Base-by-base conservation (phyloP, 2,797 vertebrate species). In the Kryptolebias ocellatus region DNA sequence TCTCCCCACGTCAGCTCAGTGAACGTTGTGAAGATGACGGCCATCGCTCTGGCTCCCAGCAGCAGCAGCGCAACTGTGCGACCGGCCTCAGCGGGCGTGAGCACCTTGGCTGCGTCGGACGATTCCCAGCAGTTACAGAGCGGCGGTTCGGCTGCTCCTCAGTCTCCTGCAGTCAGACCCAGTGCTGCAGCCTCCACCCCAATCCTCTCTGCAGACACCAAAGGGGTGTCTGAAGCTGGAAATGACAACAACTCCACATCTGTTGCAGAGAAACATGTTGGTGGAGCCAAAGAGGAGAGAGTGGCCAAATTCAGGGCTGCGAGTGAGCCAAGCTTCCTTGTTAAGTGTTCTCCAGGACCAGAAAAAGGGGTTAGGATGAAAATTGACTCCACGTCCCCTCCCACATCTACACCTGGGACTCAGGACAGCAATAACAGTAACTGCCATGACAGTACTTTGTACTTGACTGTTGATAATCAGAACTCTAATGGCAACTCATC, bases 11-110 rank as follows among this genome's bases (percentile, higher is more conserved):
- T 98, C 86, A 96, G 96, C 86, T 96, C 97, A 9, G 93, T 98
- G 76, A 99, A 98, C 7, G 96, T 99, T 87, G 97, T 99, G 53
- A 99, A 99, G 88, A 99, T 99, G 98, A 98, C 97, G 28, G 94
- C 98, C 86, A 98, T 99, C 76, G 96, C 98, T 29, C 94, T 99
- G 57, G 94, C 97, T 0, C 96, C 96, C 1, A 96, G 93, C 93
- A 94, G 90, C 24, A 88, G 94, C 66, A 94, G 92, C 72, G 94
- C 92, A 27, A 76, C 90, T 2, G 84, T 93, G 72, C 87, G 96
- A 76, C 95, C 95, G 46, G 90, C 95, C 0, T 92, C 96, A 39
- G 90, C 96, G 0, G 92, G 93, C 12, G 76, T 89, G 72, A 93
- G 75, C 39, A 87, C 88, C 79, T 64, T 86, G 1, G 92, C 92